phyloP scores from a whole-genome alignment of 2,888 invertebrate species.

The Cephus rjabovi region DNA sequence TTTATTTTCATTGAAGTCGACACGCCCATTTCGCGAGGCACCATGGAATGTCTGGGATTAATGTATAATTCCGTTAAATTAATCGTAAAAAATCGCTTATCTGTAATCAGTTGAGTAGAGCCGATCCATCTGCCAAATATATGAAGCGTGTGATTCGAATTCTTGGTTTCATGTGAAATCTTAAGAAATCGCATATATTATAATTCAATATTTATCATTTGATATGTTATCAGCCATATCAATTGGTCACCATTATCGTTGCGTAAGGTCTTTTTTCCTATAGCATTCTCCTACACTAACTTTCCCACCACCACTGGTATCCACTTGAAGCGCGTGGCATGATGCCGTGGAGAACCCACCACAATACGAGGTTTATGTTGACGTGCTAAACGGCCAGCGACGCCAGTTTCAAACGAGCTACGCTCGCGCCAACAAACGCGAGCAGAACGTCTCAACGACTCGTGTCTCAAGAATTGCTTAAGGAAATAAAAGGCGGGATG shows the following conservation, averaged over 20 bases:
- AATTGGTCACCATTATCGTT: conserved; percentile 15
- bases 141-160: background rate
- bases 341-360: conserved; percentile 36
- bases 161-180: background rate
- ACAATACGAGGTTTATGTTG: conserved; percentile 36
- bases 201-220: background rate
- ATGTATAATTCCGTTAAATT: background rate
- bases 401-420: conserved; percentile 31
- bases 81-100: background rate
- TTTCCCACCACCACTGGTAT: conserved; percentile 8
- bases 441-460: conserved; percentile 12
- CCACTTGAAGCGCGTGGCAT: conserved; percentile 35
- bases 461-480: background rate
- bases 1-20: background rate
- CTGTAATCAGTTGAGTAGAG: background rate
- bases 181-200: background rate
- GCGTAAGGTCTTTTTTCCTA: conserved; percentile 28
- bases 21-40: background rate
- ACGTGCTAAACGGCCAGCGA: conserved; percentile 24
- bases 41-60: background rate
- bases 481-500: background rate
- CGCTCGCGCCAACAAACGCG: conserved; percentile 20
- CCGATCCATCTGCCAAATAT: background rate
- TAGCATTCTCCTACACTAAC: conserved; percentile 26
- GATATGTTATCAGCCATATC: background rate